Evolutionary conservation across 2,113 vertebrate genomes (phyloP).

Genomic region (Cochlearius cochlearius): DNA sequence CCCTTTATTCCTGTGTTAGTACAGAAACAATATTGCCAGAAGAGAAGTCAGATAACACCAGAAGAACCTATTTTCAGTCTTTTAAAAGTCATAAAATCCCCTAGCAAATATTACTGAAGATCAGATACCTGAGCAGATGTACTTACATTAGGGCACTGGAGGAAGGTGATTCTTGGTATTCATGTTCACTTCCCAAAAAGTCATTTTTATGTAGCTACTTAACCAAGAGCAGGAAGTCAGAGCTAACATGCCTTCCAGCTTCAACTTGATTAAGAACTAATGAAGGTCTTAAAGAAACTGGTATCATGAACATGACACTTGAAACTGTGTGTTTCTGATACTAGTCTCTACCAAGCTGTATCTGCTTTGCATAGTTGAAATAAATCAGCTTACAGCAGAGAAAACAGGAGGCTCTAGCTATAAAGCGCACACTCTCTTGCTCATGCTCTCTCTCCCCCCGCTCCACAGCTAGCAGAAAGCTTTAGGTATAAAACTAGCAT

Average conservation of each 20-base stretch:
- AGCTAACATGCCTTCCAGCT: not conserved
- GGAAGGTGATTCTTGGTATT: not conserved
- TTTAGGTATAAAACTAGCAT: not conserved
- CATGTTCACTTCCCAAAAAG: not conserved
- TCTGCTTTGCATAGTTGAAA: not conserved
- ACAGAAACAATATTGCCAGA: not conserved
- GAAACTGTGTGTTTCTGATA: not conserved
- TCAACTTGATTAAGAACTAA: not conserved
- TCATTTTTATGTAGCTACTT: not conserved
- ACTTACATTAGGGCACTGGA: not conserved
- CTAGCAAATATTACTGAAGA: slow-evolving; percentile 40
- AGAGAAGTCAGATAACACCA: not conserved
- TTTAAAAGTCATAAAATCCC: slow-evolving; percentile 42
- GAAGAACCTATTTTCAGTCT: not conserved
- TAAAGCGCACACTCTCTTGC: not conserved
- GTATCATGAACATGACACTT: not conserved
- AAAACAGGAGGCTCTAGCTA: not conserved
- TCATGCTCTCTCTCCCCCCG: accelerated
- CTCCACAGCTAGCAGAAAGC: not conserved
- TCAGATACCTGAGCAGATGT: not conserved
- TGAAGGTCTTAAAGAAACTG: not conserved
- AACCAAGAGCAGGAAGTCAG: not conserved
- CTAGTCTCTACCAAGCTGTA: not conserved
- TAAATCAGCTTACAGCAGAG: not conserved
- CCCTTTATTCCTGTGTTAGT: not conserved